These are phyloP conservation scores for Julus scandinavius DNA, from an alignment of 2,888 invertebrate species.

Conservation along the genomic window DNA sequence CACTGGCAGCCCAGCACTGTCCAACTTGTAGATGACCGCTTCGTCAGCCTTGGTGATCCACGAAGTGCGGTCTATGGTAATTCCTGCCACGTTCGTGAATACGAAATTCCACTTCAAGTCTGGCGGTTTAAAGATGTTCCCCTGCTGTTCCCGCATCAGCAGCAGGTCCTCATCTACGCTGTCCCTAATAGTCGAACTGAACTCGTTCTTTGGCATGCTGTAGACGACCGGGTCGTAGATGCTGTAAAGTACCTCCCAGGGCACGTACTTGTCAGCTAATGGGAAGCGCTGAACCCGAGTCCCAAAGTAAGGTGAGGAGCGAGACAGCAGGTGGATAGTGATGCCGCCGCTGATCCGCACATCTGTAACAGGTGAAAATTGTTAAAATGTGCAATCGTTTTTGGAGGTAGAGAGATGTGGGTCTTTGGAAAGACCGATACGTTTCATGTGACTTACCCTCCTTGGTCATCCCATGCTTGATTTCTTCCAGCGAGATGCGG, in stretches of 20 bases:
- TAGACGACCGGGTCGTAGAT: slow-evolving; percentile 65
- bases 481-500: slow-evolving; percentile 60
- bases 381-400: not conserved
- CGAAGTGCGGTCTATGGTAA: slow-evolving; percentile 60
- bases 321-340: slow-evolving; percentile 63
- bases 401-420: not conserved
- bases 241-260: slow-evolving; percentile 65
- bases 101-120: slow-evolving; percentile 61
- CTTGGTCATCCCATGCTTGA: slow-evolving; percentile 59
- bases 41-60: slow-evolving; percentile 60
- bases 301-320: slow-evolving; percentile 65
- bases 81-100: slow-evolving; percentile 60
- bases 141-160: slow-evolving; percentile 58
- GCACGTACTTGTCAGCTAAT: slow-evolving; percentile 66
- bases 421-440: not conserved
- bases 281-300: slow-evolving; percentile 65
- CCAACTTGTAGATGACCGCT: slow-evolving; percentile 60
- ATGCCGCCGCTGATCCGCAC: slow-evolving; percentile 51
- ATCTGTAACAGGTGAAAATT: slow-evolving; percentile 48
- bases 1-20: slow-evolving; percentile 61
- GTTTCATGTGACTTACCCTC: slow-evolving; percentile 55
- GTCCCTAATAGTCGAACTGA: slow-evolving; percentile 61
- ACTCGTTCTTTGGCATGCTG: slow-evolving; percentile 62
- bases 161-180: slow-evolving; percentile 65
- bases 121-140: slow-evolving; percentile 58